A percentile compares a stretch with the other conserved stretches of the same genome.
phyloP scores from a whole-genome alignment of 2,888 invertebrate species.

The Xylota sylvarum region DNA sequence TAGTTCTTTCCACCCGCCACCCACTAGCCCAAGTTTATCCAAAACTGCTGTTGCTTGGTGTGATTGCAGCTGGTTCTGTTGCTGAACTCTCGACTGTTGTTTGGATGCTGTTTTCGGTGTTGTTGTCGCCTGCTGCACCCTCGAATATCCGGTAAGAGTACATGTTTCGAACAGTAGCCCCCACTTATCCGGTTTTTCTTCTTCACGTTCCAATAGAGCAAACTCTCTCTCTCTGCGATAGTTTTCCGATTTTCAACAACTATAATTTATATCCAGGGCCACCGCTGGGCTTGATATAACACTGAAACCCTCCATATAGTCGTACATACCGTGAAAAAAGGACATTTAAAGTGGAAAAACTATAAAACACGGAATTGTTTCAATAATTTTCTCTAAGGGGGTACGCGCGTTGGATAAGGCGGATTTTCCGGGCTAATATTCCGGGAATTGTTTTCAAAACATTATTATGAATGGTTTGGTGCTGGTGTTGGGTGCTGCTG shows the following conservation, averaged over 20 bases:
- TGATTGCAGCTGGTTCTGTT: slow-evolving; percentile 70
- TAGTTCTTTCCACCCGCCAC: neutral
- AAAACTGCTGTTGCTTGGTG: slow-evolving; percentile 69
- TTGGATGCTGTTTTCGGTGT: slow-evolving; percentile 40
- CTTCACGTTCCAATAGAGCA: slow-evolving; percentile 45
- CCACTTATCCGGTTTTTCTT: slow-evolving; percentile 17
- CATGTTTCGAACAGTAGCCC: slow-evolving; percentile 36
- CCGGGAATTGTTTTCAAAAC: slow-evolving; percentile 56
- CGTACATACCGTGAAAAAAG: slow-evolving; percentile 19
- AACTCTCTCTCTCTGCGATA: slow-evolving; percentile 37
- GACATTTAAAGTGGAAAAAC: slow-evolving; percentile 34
- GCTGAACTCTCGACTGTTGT: slow-evolving; percentile 46
- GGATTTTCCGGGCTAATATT: slow-evolving; percentile 43
- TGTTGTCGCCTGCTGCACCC: slow-evolving; percentile 53
- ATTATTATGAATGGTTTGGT: slow-evolving; percentile 24
- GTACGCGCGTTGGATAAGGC: slow-evolving; percentile 27
- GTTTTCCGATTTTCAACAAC: slow-evolving; percentile 68
- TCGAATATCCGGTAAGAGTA: slow-evolving; percentile 57
- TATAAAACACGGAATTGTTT: slow-evolving; percentile 57
- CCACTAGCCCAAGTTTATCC: slow-evolving; percentile 1
- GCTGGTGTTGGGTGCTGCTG: neutral
- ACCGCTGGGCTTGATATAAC: slow-evolving; percentile 43
- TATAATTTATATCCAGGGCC: slow-evolving; percentile 63
- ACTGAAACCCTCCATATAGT: neutral
- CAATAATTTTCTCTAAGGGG: slow-evolving; percentile 64